These are phyloP conservation scores for Myanophis thanlyinensis DNA, from an alignment of 2,113 vertebrate genomes.

Conservation along the genomic window DNA sequence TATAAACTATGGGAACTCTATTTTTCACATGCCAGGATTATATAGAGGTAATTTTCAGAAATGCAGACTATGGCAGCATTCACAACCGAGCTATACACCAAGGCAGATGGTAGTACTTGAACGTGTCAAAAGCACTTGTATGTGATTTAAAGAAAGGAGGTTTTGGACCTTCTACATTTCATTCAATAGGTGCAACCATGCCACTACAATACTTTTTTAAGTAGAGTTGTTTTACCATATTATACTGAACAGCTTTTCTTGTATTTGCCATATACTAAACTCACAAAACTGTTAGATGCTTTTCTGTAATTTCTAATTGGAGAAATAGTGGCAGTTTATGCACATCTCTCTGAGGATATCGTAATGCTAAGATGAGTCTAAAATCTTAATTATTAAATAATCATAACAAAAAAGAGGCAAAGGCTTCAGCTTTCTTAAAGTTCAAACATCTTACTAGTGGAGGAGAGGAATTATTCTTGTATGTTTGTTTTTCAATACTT, in stretches of 20 bases:
- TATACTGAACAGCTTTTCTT: background rate
- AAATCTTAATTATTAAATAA: background rate
- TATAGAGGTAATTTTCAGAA: background rate
- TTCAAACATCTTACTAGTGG: background rate
- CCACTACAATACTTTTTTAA: background rate
- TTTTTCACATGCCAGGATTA: background rate
- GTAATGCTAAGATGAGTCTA: background rate
- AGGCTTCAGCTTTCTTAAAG: background rate
- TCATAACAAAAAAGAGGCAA: background rate
- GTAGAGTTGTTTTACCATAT: background rate
- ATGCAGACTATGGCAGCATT: background rate
- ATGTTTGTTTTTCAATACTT: background rate
- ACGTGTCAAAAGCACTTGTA: background rate
- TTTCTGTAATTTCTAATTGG: background rate
- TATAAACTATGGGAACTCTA: background rate
- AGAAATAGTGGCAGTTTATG: background rate
- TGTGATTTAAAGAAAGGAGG: background rate
- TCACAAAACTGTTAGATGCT: background rate
- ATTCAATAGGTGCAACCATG: background rate
- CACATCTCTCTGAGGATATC: background rate
- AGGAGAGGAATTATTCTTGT: background rate
- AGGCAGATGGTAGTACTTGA: background rate
- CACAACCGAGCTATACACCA: background rate
- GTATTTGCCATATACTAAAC: background rate
- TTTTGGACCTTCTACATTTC: background rate